Conservation (phyloP, 2,797 vertebrate species). For the Bucorvus abyssinicus region DNA sequence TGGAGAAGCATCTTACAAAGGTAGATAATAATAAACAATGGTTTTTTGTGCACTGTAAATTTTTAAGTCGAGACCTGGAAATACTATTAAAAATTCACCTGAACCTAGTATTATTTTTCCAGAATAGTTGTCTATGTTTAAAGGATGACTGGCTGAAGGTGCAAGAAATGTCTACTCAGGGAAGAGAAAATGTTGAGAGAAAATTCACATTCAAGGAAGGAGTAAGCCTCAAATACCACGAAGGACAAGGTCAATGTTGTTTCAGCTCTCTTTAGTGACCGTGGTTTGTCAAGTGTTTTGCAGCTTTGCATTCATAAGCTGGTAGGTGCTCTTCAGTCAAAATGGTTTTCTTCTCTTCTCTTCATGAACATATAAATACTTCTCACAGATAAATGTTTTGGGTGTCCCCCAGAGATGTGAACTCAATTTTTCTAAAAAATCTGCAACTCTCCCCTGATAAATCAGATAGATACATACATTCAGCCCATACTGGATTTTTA, state of each 20-base stretch:
- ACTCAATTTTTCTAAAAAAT: neutral
- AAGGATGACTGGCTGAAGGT: neutral
- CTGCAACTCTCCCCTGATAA: neutral
- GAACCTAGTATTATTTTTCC: neutral
- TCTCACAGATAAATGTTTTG: neutral
- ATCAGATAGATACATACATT: neutral
- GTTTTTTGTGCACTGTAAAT: neutral
- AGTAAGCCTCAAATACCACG: neutral
- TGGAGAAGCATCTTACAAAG: neutral
- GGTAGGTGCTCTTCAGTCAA: neutral
- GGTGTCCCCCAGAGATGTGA: neutral
- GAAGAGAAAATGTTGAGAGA: neutral
- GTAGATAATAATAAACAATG: neutral
- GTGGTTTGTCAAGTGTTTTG: neutral
- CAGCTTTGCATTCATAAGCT: neutral
- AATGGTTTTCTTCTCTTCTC: neutral
- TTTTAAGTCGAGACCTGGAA: neutral
- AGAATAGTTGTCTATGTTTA: neutral
- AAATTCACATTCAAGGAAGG: neutral
- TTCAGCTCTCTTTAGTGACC: neutral
- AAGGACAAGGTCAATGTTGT: neutral
- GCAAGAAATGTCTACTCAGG: neutral
- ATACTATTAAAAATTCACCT: neutral
- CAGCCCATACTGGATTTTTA: neutral
- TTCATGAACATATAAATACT: neutral